Base-by-base conservation (phyloP, 2,888 invertebrate genomes). In the Suillia variegata region DNA sequence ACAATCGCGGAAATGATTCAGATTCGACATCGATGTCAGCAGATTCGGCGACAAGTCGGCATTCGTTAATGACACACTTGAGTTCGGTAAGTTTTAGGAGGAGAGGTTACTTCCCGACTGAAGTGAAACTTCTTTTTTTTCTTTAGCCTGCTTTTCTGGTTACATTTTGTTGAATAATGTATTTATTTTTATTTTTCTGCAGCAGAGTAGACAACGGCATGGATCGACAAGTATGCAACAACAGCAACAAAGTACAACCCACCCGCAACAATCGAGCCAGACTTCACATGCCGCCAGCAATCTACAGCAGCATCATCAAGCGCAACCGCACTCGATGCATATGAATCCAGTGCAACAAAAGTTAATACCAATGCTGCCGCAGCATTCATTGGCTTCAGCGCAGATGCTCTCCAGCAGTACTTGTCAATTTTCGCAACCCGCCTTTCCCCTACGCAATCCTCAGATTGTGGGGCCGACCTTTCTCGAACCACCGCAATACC, bases 21-120 rank as follows among this genome's bases (percentile, higher is more conserved):
- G 83, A 80, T 51, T 88, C 87, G 0, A 87, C 87, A 0, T 90
- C 90, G 0, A 79, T 88, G 63, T 90, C 91, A 0, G 87, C 87
- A 0, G 89, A 89, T 56, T 90, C 91, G 0, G 85, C 86, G 1
- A 85, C 85, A 1, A 89, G 89, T 15, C 83, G 86, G 47, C 84
- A 86, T 54, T 85, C 86, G 0, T 73, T 82, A 45, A 74, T 84
- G 70, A 84, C 83, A 2, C 83, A 84, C 55, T 75, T 80, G 52
- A 84, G 83, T 62, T 75, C 83, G 72, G 85, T 85, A 74, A 78
- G 80, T 72, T 38, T 26, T n/a, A 38, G 38, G 4, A 38, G n/a
- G 31, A 31, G 12, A 31, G 31, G 6, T 12, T 6, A 31, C n/a
- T n/a, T n/a, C n/a, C n/a, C n/a, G n/a, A 26, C 26, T 26, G 26